Base-by-base conservation (phyloP, 2,888 invertebrate species). In the Drosophila conformis region DNA sequence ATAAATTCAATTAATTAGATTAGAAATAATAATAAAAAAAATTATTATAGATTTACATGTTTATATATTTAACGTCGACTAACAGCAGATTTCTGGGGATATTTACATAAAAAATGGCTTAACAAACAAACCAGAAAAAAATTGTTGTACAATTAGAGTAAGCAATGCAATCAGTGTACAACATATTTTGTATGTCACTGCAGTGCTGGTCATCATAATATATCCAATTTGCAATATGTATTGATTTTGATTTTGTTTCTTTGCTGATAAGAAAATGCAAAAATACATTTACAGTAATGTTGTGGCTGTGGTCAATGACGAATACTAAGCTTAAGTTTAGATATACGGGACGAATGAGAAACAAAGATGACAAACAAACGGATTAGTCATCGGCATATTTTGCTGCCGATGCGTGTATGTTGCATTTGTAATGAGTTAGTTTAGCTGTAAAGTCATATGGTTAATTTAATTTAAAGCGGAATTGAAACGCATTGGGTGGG, bases 401-500 rank as follows among this genome's bases (percentile, higher is more conserved):
- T 40, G 64, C 27, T 31, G 62, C 52, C 46, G 64, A 67, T 53
- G 27, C 21, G 46, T 3, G 46, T 25, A 25, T n/a, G 27, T 40
- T 38, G 53, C 7, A 48, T 40, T 25, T 64, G 65, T 58, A 64
- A 67, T 59, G 29, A 48, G 48, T 66, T 65, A 35, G 61, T 60
- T 73, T 53, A 73, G 73, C 58, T 69, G 67, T 7, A 38, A 66
- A 54, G 29, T 51, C 13, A 52, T 57, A 57, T 58, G 66, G 70
- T 78, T 86, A 84, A 84, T 84, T 86, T 58, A 79, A 84, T 84
- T 84, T 82, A 86, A 68, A 69, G 46, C 40, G 68, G 52, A 73
- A 72, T 68, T 46, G 64, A 69, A 75, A 60, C 35, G 53, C 4
- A 74, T 70, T 21, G 21, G 27, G 33, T 25, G 8, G 11, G 38